These are phyloP conservation scores for Yoshiicerus persimilis DNA, from an alignment of 1,140 invertebrate species.

Conservation along the genomic window DNA sequence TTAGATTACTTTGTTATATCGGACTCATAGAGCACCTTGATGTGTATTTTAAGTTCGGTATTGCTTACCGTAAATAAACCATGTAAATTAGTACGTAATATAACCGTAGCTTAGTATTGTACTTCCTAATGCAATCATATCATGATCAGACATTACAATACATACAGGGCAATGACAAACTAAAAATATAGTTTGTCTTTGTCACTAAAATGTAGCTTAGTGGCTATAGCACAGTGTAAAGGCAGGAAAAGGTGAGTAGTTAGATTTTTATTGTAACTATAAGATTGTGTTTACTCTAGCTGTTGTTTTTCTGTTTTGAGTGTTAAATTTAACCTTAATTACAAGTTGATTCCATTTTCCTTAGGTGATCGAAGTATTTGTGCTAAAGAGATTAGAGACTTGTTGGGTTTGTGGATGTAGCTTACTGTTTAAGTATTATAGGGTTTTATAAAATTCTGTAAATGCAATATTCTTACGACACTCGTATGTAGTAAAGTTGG, in stretches of 20 bases:
- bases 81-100: background rate
- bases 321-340: background rate
- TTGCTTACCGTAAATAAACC: background rate
- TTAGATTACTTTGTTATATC: background rate
- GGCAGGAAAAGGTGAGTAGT: background rate
- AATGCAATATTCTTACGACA: background rate
- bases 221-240: too few species aligned
- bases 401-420: background rate
- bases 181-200: background rate
- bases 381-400: background rate
- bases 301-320: background rate
- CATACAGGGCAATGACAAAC: background rate
- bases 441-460: background rate
- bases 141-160: background rate
- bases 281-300: background rate
- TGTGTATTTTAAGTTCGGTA: background rate
- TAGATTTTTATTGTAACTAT: background rate
- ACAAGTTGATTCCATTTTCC: background rate
- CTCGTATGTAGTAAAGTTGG: background rate
- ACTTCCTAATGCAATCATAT: background rate
- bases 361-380: background rate
- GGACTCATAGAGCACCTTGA: background rate
- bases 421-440: background rate
- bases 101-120: background rate
- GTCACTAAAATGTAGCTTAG: too few species aligned